These are phyloP conservation scores for Ernsta delagoae DNA, from an alignment of 2,888 invertebrate species.

Conservation along the genomic window DNA sequence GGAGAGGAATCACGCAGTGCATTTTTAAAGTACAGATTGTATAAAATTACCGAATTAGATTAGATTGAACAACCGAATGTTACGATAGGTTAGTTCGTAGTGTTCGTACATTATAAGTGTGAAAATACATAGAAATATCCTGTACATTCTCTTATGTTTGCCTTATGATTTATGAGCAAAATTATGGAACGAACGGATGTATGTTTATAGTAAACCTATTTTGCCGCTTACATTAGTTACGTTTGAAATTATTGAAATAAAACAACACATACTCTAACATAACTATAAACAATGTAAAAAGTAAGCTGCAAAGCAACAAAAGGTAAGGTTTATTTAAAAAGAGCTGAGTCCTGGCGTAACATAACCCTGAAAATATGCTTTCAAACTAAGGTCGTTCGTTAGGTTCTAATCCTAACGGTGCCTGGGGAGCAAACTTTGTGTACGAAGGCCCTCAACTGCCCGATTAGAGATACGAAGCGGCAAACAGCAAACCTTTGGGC, in stretches of 20 bases:
- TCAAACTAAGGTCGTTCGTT: background rate
- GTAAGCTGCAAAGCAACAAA: background rate
- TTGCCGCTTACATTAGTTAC: too few species aligned
- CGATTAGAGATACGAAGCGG: constrained; percentile 50
- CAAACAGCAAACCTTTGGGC: constrained; percentile 7
- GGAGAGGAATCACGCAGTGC: background rate
- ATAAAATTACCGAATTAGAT: too few species aligned
- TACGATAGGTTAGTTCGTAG: too few species aligned
- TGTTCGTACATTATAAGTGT: too few species aligned
- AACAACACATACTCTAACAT: background rate
- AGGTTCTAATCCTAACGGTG: background rate
- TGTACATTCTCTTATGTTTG: too few species aligned
- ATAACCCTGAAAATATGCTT: background rate
- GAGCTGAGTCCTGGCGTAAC: background rate
- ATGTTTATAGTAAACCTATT: too few species aligned
- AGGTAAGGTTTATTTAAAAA: background rate
- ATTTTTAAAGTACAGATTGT: background rate
- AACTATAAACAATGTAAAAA: background rate
- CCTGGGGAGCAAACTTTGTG: background rate
- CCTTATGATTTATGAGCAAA: too few species aligned
- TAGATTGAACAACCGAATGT: too few species aligned
- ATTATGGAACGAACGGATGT: too few species aligned
- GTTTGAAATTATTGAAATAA: too few species aligned
- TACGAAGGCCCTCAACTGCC: background rate
- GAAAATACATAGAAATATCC: too few species aligned